These are phyloP conservation scores for Caretta caretta DNA, from an alignment of 2,113 vertebrate species.

Conservation along the genomic window DNA sequence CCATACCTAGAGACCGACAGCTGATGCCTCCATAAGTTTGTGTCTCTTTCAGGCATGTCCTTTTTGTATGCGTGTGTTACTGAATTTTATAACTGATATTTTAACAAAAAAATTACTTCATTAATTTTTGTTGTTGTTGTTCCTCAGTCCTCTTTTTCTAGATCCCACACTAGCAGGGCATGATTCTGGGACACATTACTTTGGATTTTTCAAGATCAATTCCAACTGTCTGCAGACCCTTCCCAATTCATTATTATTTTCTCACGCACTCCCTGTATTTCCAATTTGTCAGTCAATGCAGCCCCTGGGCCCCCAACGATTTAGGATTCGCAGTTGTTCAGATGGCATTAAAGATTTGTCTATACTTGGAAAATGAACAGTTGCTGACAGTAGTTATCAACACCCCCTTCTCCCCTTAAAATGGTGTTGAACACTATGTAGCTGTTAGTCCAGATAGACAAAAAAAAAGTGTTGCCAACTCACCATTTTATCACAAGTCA, in stretches of 20 bases:
- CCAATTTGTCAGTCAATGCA: neutral
- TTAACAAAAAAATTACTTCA: neutral
- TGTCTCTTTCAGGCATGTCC: too few species aligned
- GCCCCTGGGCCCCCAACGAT: rapidly evolving
- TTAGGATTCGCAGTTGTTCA: neutral
- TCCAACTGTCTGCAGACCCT: neutral
- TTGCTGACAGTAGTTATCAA: too few species aligned
- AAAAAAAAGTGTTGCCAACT: neutral
- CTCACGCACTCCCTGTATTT: neutral
- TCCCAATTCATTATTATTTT: neutral
- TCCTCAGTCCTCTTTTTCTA: too few species aligned
- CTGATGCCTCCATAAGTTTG: neutral
- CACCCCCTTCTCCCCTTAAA: neutral
- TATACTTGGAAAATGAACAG: rapidly evolving
- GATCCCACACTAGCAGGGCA: neutral
- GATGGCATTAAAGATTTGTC: neutral
- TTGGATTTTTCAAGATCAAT: too few species aligned
- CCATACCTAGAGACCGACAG: rapidly evolving
- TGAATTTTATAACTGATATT: neutral
- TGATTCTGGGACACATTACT: neutral
- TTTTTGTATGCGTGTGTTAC: too few species aligned
- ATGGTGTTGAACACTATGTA: rapidly evolving
- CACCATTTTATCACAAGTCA: neutral
- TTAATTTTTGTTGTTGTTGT: too few species aligned
- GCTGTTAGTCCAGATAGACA: neutral